Evolutionary conservation across 2,888 invertebrate genomes (phyloP).

Genomic region (Tetragonisca angustula): DNA sequence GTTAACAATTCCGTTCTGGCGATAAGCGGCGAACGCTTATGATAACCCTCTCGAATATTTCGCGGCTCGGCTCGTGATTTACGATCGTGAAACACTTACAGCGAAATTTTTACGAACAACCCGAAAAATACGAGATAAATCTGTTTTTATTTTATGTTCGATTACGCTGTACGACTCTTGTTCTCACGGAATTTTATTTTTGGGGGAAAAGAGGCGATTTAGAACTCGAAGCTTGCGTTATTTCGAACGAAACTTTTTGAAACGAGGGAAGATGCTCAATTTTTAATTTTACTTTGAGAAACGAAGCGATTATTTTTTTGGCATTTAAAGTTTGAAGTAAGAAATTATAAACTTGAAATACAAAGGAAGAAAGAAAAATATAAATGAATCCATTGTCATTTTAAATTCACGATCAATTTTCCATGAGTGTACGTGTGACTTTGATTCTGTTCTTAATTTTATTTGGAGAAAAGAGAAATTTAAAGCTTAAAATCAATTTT

Average conservation of each 20-base stretch:
- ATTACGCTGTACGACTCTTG: neutral
- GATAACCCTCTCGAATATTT: neutral
- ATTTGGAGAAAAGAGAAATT: neutral
- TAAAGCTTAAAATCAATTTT: slow-evolving; percentile 10
- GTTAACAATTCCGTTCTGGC: slow-evolving; percentile 21
- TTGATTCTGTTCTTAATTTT: neutral
- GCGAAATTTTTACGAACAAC: neutral
- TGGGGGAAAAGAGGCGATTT: too few species aligned
- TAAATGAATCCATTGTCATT: neutral
- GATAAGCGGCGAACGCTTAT: slow-evolving; percentile 11
- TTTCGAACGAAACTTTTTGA: too few species aligned
- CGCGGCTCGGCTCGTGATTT: neutral
- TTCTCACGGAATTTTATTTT: too few species aligned
- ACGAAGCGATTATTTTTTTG: neutral
- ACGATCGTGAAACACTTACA: neutral
- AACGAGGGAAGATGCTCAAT: too few species aligned
- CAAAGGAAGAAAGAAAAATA: too few species aligned
- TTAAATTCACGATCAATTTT: neutral
- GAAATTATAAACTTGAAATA: too few species aligned
- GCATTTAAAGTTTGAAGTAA: too few species aligned
- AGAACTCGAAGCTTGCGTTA: too few species aligned
- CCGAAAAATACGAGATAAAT: neutral
- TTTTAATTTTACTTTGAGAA: neutral
- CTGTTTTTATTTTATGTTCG: too few species aligned
- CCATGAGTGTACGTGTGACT: neutral